Conservation (phyloP, 2,797 vertebrate genomes). For the Hoplostethus atlanticus region DNA sequence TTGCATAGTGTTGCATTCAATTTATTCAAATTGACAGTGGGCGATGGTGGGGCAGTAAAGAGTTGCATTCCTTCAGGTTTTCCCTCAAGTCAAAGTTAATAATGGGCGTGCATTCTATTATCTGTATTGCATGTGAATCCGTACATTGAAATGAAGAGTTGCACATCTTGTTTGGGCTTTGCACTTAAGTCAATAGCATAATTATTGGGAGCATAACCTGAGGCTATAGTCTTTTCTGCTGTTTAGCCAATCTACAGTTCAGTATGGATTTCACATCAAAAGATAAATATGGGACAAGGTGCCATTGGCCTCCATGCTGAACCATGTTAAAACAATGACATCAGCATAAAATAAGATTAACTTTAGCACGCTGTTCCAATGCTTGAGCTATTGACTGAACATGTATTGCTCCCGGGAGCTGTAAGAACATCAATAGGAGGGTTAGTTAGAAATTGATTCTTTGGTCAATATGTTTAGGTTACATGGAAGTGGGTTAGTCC, state of each 20-base stretch:
- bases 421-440: constrained; percentile 55
- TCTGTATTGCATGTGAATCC: no score
- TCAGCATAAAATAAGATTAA: neutral
- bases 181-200: neutral
- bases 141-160: no score
- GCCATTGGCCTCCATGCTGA: neutral
- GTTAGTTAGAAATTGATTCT: constrained; percentile 66
- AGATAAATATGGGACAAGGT: neutral
- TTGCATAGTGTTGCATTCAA: constrained; percentile 4
- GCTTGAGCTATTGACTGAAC: constrained; percentile 31
- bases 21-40: constrained; percentile 14
- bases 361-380: neutral
- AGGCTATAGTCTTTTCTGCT: neutral
- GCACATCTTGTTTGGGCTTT: neutral
- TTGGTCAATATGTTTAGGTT: constrained; percentile 70
- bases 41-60: neutral
- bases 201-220: neutral
- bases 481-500: constrained; percentile 55
- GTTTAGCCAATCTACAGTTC: neutral
- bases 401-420: constrained; percentile 51
- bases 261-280: neutral
- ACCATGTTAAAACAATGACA: neutral
- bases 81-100: neutral
- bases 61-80: neutral
- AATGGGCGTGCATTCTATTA: no score